phyloP scores from a whole-genome alignment of 2,797 vertebrate genomes.

The Kryptolebias ocellatus region DNA sequence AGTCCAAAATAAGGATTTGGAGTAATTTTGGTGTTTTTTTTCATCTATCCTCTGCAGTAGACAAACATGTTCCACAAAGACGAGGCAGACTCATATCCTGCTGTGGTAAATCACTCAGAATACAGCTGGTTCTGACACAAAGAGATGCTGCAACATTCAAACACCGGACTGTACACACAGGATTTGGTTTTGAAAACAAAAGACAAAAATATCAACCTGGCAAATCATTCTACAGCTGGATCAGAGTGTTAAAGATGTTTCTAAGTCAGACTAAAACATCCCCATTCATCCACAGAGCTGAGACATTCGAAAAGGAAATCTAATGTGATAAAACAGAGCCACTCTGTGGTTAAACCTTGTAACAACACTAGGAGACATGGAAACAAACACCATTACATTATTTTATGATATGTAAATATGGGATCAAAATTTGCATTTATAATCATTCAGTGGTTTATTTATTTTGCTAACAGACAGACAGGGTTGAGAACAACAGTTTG shows the following conservation, averaged over 20 bases:
- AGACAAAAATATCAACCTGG: background rate
- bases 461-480: too few species aligned
- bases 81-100: conserved; percentile 11
- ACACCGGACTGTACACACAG: background rate
- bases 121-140: conserved; percentile 33
- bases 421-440: too few species aligned
- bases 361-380: conserved; percentile 17
- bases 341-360: conserved; percentile 49
- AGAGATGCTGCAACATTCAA: conserved; percentile 28
- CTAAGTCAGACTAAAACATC: background rate
- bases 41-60: background rate
- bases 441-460: too few species aligned
- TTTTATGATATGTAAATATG: too few species aligned
- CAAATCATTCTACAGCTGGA: background rate
- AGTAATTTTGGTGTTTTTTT: background rate
- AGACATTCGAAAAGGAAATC: background rate
- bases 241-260: too few species aligned
- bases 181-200: too few species aligned
- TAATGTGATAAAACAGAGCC: conserved; percentile 43
- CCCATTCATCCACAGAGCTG: background rate
- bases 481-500: too few species aligned
- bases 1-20: too few species aligned
- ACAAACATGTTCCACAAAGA: background rate
- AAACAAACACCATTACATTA: background rate
- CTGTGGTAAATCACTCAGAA: conserved; percentile 37